Percentiles rank a stretch among this genome's conserved stretches.
Conservation (phyloP, 2,113 vertebrate genomes). For the Callipepla californica region DNA sequence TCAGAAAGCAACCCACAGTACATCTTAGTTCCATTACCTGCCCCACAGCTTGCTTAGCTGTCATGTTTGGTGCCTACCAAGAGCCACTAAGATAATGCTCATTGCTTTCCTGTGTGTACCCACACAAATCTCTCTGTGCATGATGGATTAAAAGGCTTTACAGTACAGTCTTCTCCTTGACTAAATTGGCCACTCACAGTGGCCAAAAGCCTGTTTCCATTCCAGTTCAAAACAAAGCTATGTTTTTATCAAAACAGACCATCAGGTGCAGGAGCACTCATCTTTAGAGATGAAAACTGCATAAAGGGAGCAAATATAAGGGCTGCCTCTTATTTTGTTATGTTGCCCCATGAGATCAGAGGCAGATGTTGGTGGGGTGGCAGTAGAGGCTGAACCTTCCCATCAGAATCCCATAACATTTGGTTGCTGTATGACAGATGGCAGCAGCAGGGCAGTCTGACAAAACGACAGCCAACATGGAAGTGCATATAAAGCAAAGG, state of each 20-base stretch:
- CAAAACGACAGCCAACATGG: too few relatives aligned
- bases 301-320: background rate
- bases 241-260: background rate
- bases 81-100: background rate
- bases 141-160: background rate
- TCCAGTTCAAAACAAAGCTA: background rate
- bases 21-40: background rate
- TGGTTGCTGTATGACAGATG: too few relatives aligned
- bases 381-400: too few relatives aligned
- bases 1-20: background rate
- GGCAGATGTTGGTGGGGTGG: too few relatives aligned
- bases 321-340: too few relatives aligned
- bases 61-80: background rate
- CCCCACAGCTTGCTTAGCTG: background rate
- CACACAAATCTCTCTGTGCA: background rate
- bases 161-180: background rate
- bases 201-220: background rate
- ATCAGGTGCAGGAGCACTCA: background rate
- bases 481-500: too few relatives aligned
- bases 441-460: too few relatives aligned
- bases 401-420: too few relatives aligned
- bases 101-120: background rate
- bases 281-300: background rate
- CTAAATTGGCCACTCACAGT: background rate
- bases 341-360: too few relatives aligned